Percentiles rank a stretch among this genome's conserved stretches.
Conservation (phyloP, 2,888 invertebrate genomes). For the Plebejus anna region DNA sequence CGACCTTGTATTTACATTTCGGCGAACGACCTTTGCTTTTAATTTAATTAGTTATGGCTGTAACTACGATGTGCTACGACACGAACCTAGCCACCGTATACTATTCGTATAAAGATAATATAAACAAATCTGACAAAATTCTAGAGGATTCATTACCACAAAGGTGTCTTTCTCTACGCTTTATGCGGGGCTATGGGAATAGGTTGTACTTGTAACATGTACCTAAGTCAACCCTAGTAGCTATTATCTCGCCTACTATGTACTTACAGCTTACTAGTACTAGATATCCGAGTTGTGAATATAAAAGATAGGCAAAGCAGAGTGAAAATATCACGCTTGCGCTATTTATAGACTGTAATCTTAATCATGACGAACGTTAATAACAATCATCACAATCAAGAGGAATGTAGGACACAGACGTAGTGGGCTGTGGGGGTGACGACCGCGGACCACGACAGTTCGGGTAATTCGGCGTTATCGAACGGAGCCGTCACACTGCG, state of each 20-base stretch:
- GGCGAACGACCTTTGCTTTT: conserved; percentile 9
- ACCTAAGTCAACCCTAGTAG: too few relatives aligned
- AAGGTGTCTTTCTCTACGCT: neutral
- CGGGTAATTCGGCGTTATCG: neutral
- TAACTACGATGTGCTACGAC: neutral
- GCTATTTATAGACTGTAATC: neutral
- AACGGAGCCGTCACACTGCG: neutral
- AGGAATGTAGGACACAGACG: neutral
- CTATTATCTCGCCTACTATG: too few relatives aligned
- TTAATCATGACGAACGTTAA: neutral
- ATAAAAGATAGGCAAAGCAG: neutral
- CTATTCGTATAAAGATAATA: neutral
- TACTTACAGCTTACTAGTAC: too few relatives aligned
- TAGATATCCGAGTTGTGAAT: too few relatives aligned
- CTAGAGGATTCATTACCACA: neutral
- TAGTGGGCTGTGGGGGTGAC: neutral
- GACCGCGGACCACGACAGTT: conserved; percentile 6
- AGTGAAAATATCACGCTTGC: neutral
- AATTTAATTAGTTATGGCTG: neutral
- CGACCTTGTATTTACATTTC: neutral
- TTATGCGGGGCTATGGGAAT: too few relatives aligned
- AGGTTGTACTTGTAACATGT: too few relatives aligned
- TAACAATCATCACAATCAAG: neutral
- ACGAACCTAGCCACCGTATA: neutral
- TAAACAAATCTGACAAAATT: neutral